phyloP scores from a whole-genome alignment of 1,140 invertebrate species.

The Ips nitidus region DNA sequence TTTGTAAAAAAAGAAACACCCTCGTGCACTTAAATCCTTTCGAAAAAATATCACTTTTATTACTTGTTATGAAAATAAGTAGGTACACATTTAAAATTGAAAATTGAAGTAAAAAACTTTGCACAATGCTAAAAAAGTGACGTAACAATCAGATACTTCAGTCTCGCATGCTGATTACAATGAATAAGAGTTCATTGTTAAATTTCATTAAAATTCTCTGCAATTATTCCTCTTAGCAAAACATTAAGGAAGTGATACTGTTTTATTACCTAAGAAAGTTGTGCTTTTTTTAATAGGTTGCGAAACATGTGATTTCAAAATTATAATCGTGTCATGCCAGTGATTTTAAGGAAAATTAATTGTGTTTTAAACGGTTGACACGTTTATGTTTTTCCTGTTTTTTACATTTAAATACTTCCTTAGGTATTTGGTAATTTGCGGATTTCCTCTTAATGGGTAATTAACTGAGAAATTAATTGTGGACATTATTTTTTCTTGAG shows the following conservation, averaged over 20 bases:
- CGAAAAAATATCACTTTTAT: too few relatives aligned
- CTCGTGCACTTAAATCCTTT: neutral
- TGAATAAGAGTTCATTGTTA: slow-evolving; percentile 4
- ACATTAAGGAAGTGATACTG: neutral
- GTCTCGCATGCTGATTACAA: slow-evolving; percentile 13
- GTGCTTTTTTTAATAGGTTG: neutral
- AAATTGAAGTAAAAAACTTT: too few relatives aligned
- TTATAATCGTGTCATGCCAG: neutral
- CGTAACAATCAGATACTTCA: neutral
- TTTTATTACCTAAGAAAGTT: slow-evolving; percentile 3
- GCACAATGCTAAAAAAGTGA: neutral
- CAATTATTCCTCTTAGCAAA: neutral
- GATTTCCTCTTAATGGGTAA: too few relatives aligned
- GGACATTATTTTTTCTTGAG: too few relatives aligned
- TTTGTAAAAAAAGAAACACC: neutral
- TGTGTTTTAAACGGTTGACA: neutral
- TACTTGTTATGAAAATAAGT: too few relatives aligned
- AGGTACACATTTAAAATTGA: too few relatives aligned
- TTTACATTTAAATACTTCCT: too few relatives aligned
- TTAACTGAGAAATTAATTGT: too few relatives aligned
- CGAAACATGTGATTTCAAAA: slow-evolving; percentile 5
- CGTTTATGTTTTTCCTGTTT: too few relatives aligned
- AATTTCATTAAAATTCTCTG: slow-evolving; percentile 3
- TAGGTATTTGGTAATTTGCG: too few relatives aligned
- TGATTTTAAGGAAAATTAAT: neutral